Evolutionary conservation across 2,888 invertebrate species (phyloP), one percentile per base, ranked within the genome.

Genomic region (Patella ulyssiponensis): DNA sequence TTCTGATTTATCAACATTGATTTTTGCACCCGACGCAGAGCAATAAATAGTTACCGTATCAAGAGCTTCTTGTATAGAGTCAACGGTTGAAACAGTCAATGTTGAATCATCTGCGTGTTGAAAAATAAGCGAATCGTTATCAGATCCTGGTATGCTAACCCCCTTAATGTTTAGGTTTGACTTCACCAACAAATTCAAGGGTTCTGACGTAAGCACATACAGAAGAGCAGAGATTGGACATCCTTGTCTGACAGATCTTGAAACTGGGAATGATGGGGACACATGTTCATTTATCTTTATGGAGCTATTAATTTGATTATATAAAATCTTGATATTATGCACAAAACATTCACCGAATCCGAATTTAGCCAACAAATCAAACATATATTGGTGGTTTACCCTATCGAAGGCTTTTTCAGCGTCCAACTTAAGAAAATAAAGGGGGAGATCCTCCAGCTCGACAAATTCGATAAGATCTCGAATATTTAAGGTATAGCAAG

Each of bases 391-490:
- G 69, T 82, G 81, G 33, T 76, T 80, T 9, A 84, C 84, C 58
- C 83, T 74, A 73, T 85, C 83, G 54, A 85, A 85, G 1, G 83
- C 84, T 69, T 85, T 86, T 73, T 83, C 83, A 75, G 84, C 85
- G 71, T 86, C 85, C 52, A 84, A 53, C 74, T 69, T 71, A 54
- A 85, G 79, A 72, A 85, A 81, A 71, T 75, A 76, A 56, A 80
- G 76, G 53, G 74, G 23, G 17, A 81, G 53, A 15, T 83, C 33
- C 70, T 85, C 81, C 56, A 80, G 81, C 12, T 83, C 77, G 20
- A 77, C 73, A 83, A 81, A 84, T 74, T 83, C 81, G 20, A 77
- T 27, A 54, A 82, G 76, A 76, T 82, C 78, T 51, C 82, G 64
- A 3, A 82, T 69, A 44, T 85, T 70, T 79, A 83, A 82, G 12